Conservation (phyloP, 35 echinoderm and acorn worm species). For the Anneissia japonica region DNA sequence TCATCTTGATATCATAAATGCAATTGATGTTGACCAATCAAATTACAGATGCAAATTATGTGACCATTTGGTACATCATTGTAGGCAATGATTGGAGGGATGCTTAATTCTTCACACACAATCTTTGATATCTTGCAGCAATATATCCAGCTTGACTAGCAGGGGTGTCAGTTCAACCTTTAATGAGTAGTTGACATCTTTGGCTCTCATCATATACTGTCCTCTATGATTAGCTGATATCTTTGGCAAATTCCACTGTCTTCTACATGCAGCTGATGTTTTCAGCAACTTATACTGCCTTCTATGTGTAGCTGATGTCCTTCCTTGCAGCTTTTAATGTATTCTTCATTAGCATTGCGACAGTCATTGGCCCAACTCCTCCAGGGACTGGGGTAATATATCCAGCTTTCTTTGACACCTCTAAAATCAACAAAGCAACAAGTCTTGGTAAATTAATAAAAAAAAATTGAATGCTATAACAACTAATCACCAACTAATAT, state of each 20-base stretch:
- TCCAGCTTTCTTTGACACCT: slow-evolving; percentile 65
- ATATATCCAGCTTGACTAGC: no score
- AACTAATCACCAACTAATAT: no score
- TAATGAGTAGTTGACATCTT: no score
- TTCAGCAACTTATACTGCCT: not conserved
- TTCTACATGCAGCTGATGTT: no score
- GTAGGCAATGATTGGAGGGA: not conserved
- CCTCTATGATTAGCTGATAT: no score
- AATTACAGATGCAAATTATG: not conserved
- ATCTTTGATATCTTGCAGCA: not conserved
- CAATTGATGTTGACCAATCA: no score
- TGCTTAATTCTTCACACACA: not conserved
- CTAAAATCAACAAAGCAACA: slow-evolving; percentile 11
- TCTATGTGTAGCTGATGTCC: not conserved
- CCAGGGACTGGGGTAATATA: slow-evolving; percentile 81
- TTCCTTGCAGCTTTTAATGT: slow-evolving; percentile 53
- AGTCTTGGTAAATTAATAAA: no score
- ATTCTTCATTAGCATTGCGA: slow-evolving; percentile 94
- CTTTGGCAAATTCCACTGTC: no score
- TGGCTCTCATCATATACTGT: no score
- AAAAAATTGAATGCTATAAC: no score
- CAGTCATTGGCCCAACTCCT: slow-evolving; percentile 89
- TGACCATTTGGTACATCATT: not conserved
- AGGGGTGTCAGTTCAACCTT: no score
- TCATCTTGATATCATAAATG: no score